Conservation (phyloP, 2,113 vertebrate species). For the Lampris megalopsis region DNA sequence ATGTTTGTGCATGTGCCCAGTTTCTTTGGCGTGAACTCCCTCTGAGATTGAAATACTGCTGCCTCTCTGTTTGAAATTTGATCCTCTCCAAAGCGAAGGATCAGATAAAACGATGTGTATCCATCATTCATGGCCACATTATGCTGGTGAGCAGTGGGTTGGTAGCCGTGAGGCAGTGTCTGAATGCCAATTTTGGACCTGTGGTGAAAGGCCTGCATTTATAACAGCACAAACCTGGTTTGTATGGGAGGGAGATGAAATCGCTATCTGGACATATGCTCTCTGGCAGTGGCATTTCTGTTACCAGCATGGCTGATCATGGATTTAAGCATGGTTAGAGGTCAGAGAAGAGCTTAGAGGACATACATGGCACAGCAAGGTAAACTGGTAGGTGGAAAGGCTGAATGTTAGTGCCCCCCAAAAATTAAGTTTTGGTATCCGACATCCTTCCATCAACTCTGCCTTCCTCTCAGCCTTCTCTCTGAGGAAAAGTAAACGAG, state of each 20-base stretch:
- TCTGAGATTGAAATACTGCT: slow-evolving; percentile 13
- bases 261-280: neutral
- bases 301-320: neutral
- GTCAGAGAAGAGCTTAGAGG: neutral
- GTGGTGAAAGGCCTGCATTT: neutral
- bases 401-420: no score
- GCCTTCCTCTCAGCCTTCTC: neutral
- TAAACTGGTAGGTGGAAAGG: neutral
- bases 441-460: neutral
- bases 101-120: neutral
- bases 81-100: neutral
- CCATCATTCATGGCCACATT: neutral
- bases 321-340: neutral
- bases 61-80: slow-evolving; percentile 11
- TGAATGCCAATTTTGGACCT: neutral
- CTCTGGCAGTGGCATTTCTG: no score
- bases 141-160: slow-evolving; percentile 8
- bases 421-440: no score
- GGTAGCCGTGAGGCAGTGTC: neutral
- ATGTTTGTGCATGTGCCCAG: no score
- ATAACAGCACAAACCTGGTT: neutral
- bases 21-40: neutral
- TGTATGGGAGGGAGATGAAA: neutral
- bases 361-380: no score
- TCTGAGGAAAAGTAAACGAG: neutral